Evolutionary conservation across 2,888 invertebrate species (phyloP).

Genomic region (Agonopterix heracliana): DNA sequence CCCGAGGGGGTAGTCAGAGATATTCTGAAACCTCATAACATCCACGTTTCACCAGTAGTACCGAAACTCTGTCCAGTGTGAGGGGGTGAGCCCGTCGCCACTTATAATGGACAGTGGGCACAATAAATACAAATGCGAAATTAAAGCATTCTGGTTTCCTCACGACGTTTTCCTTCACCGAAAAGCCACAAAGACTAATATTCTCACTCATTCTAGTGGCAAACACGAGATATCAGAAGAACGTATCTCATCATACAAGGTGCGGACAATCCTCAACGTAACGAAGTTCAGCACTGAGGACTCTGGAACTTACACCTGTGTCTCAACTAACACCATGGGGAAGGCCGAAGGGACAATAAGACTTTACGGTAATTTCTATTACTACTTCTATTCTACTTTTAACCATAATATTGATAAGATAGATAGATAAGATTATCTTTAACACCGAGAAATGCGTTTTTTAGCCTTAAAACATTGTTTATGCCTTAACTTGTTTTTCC

Average conservation of each 20-base stretch:
- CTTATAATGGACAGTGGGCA: too few species aligned
- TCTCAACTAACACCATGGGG: slow-evolving; percentile 83
- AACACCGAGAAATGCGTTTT: not conserved
- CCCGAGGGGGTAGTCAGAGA: too few species aligned
- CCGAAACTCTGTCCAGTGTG: too few species aligned
- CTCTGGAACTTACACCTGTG: slow-evolving; percentile 81
- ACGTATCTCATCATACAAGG: slow-evolving; percentile 76
- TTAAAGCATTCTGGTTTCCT: too few species aligned
- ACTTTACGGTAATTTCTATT: slow-evolving; percentile 76
- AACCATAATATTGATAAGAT: not conserved
- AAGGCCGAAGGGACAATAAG: slow-evolving; percentile 81
- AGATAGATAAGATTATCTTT: not conserved
- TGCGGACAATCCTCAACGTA: slow-evolving; percentile 78
- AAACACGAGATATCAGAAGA: slow-evolving; percentile 80
- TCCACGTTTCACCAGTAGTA: too few species aligned
- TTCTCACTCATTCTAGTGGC: slow-evolving; percentile 50
- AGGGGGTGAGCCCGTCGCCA: too few species aligned
- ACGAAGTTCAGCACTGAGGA: slow-evolving; percentile 77
- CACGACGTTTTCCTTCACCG: too few species aligned
- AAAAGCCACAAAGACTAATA: too few species aligned
- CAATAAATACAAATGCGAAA: too few species aligned
- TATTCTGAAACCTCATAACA: too few species aligned
- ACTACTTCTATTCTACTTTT: too few species aligned
- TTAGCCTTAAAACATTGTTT: not conserved
- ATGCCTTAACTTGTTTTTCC: too few species aligned